Percentiles rank a stretch among this genome's conserved stretches.
Conservation (phyloP, 2,888 invertebrate genomes). For the Chouioia cunea region DNA sequence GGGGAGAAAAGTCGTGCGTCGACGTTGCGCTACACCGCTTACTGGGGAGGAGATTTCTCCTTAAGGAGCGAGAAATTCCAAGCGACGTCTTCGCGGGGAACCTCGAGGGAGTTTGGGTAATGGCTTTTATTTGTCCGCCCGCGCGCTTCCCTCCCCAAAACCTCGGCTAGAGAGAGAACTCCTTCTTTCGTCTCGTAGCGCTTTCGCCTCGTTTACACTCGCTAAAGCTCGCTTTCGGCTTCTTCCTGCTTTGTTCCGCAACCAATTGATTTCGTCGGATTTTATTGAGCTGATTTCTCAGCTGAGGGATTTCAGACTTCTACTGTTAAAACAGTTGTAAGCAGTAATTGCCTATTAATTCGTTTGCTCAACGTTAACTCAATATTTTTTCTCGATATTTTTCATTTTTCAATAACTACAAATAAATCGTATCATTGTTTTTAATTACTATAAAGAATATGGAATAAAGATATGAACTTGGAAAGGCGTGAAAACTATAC, state of each 20-base stretch:
- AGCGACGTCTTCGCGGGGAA: conserved; percentile 55
- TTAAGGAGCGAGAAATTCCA: conserved; percentile 56
- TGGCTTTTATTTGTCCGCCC: conserved; percentile 66
- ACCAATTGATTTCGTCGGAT: neutral
- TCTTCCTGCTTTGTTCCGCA: too few relatives aligned
- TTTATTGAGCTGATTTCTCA: neutral
- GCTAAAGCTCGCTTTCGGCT: too few relatives aligned
- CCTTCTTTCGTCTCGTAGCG: conserved; percentile 13
- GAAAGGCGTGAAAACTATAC: too few relatives aligned
- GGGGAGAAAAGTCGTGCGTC: conserved; percentile 32
- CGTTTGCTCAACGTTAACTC: too few relatives aligned
- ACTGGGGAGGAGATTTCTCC: neutral
- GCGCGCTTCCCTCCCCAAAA: conserved; percentile 12
- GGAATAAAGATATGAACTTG: too few relatives aligned
- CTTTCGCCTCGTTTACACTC: conserved; percentile 7
- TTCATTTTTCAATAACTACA: too few relatives aligned
- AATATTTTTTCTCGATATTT: too few relatives aligned
- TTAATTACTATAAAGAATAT: too few relatives aligned
- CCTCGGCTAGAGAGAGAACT: conserved; percentile 32
- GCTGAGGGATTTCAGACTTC: neutral
- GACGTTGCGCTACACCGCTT: too few relatives aligned
- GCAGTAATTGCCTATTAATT: neutral
- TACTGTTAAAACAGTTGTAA: neutral
- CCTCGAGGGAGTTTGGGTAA: conserved; percentile 58
- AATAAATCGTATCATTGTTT: too few relatives aligned